phyloP scores from a whole-genome alignment of 2,797 vertebrate genomes.

The Orestias chungarensis region DNA sequence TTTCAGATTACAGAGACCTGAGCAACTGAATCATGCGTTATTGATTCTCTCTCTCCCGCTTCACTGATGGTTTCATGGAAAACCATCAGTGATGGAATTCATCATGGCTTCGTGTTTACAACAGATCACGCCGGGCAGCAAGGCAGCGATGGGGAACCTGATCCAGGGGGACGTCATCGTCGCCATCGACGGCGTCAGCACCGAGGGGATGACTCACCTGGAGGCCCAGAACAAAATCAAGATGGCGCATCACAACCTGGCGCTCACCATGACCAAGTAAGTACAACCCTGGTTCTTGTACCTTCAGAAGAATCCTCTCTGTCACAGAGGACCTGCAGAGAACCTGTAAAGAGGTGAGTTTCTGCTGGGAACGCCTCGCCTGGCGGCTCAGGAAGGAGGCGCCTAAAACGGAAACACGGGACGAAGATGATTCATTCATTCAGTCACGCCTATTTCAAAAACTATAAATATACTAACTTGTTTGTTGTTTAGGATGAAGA shows the following conservation, averaged over 20 bases:
- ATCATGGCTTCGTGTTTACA: too few species aligned
- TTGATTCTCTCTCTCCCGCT: constrained; percentile 45
- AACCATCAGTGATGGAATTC: not conserved
- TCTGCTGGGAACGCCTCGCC: not conserved
- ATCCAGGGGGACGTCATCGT: constrained; percentile 92
- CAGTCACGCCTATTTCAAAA: too few species aligned
- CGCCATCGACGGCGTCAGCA: constrained; percentile 92
- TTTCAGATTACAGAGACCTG: constrained; percentile 37
- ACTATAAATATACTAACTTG: too few species aligned
- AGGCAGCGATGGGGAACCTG: constrained; percentile 91
- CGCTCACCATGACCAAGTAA: constrained; percentile 94
- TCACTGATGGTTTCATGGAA: constrained; percentile 54
- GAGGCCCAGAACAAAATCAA: constrained; percentile 99
- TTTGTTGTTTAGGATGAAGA: too few species aligned
- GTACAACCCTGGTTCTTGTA: not conserved
- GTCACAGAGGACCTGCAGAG: too few species aligned
- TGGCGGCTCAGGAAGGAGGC: not conserved
- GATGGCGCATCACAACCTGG: constrained; percentile 90
- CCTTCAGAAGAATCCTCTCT: too few species aligned
- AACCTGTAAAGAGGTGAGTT: too few species aligned
- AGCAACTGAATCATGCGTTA: constrained; percentile 6
- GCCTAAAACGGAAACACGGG: too few species aligned
- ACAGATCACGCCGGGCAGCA: constrained; percentile 95
- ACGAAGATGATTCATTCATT: too few species aligned
- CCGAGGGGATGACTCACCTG: constrained; percentile 97